Conservation (phyloP, 64 coral and sea anemone genomes). For the Astreopora myriophthalma region DNA sequence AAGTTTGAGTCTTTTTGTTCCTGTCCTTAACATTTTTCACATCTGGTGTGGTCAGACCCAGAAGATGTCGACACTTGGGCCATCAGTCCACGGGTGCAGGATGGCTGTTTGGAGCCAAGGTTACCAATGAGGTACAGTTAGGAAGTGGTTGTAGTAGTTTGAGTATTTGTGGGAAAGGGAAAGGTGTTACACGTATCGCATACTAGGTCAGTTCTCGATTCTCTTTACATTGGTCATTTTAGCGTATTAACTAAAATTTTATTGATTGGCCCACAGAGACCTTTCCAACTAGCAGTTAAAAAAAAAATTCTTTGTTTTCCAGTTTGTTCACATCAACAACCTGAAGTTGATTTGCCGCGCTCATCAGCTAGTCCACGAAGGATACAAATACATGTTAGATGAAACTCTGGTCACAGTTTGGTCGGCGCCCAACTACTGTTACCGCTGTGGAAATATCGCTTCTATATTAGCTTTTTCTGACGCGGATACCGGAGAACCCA, state of each 20-base stretch:
- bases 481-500: constrained; percentile 89
- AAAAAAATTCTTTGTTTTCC: neutral
- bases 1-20: no score
- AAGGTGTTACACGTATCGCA: no score
- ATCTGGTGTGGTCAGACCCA: constrained; percentile 98
- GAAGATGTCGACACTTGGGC: constrained; percentile 99
- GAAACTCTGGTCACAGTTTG: constrained; percentile 98
- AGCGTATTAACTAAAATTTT: no score
- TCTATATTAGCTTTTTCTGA: constrained; percentile 97
- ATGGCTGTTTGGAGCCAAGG: constrained; percentile 96
- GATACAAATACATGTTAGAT: constrained; percentile 99
- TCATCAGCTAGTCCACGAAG: constrained; percentile 95
- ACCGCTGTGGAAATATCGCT: constrained; percentile 98
- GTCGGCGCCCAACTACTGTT: constrained; percentile 99
- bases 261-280: no score
- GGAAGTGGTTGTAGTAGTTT: no score
- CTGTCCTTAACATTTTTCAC: constrained; percentile 65
- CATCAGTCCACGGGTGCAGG: constrained; percentile 95
- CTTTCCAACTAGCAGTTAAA: no score
- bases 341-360: constrained; percentile 96
- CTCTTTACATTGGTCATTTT: no score
- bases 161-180: neutral
- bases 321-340: constrained; percentile 99
- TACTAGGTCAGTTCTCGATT: no score
- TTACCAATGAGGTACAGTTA: constrained; percentile 87